Conservation (phyloP, 2,797 vertebrate genomes). For the Threskiornis aethiopicus region DNA sequence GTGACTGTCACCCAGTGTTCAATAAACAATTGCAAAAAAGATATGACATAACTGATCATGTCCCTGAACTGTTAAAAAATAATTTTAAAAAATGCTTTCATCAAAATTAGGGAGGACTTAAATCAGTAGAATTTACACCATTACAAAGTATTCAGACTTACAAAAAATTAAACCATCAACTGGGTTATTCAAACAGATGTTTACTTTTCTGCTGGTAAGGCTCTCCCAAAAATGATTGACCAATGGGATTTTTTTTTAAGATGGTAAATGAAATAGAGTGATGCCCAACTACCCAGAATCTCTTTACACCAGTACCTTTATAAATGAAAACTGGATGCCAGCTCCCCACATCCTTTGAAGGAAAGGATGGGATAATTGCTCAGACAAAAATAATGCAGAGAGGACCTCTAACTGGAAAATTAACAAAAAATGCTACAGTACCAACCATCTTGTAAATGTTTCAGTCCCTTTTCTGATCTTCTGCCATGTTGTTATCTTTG, state of each 20-base stretch:
- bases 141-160: background rate
- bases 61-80: background rate
- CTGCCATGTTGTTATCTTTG: background rate
- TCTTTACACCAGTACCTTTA: background rate
- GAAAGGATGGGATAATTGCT: background rate
- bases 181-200: background rate
- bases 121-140: background rate
- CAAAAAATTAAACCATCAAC: background rate
- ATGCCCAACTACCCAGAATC: background rate
- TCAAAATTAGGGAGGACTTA: background rate
- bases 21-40: background rate
- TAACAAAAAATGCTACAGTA: background rate
- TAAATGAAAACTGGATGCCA: background rate
- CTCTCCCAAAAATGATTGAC: background rate
- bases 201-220: background rate
- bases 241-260: background rate
- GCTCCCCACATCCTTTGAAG: background rate
- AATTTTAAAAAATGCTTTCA: background rate
- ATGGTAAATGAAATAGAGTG: background rate
- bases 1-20: background rate
- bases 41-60: background rate
- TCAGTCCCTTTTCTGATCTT: background rate
- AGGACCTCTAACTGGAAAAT: background rate
- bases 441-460: background rate
- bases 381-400: background rate